Base-by-base conservation (phyloP, 2,797 vertebrate species). In the Steatocranus sp. region DNA sequence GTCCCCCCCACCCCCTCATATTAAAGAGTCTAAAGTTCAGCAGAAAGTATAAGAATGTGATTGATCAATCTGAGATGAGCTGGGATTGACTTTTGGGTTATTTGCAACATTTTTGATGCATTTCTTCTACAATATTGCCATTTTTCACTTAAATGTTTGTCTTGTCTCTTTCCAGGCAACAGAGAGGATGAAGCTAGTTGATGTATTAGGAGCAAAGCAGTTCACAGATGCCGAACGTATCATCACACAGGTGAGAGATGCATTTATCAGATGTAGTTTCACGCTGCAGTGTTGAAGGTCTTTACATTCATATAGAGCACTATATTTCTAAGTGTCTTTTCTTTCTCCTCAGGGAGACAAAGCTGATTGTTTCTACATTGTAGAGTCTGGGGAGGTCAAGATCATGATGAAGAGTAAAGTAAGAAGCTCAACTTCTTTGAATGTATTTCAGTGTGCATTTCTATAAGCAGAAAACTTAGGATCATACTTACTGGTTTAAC, bases 321-420 rank as follows among this genome's bases (percentile, higher is more conserved):
- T 73, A 23, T 36, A n/a, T 82, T 61, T 8, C 36, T 43, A 43
- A 54, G 15, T 11, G 30, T 85, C 48, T 85, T 48, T 77, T 36
- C 12, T 80, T 41, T 34, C 3, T 93, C 70, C 66, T 32, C 91
- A 99, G 98, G 98, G 98, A 1, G 98, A 99, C 81, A 97, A 95
- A 88, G 98, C 98, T 34, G 97, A 99, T 85, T 98, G 98, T 92
- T 99, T 99, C 94, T 99, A 97, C 95, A 95, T 99, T 50, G 97
- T 99, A 91, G 97, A 99, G 89, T 97, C 97, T 10, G 98, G 98
- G 9, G 98, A 99, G 83, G 98, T 99, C 89, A 98, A 97, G 95
- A 99, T 99, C 91, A 97, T 99, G 97, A 99, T 99, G 95, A 99
- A 96, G 97, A 99, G 98, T 94, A 99, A 99, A 98, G 98, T 99